Base-by-base conservation (phyloP, 2,888 invertebrate species). In the Heliconius charithonia region DNA sequence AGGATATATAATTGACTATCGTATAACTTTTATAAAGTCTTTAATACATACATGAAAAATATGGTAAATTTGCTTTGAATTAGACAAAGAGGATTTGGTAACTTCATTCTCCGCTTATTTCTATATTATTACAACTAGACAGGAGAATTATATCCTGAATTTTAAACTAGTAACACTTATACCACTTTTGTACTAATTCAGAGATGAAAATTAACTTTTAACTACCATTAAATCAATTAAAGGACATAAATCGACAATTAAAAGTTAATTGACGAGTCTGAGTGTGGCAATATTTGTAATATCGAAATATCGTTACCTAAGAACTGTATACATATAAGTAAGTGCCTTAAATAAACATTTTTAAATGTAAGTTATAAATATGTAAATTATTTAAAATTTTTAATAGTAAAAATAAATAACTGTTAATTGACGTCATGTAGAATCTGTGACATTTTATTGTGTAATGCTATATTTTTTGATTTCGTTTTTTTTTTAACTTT, bases 311-410 rank as follows among this genome's bases (percentile, higher is more conserved):
- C 66, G 78, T 78, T 78, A 78, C 78, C 78, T 74, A 78, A 74
- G 78, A 74, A 59, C 62, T 74, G 73, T 78, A 67, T 74, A 74
- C 59, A 56, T 59, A 25, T 32, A 37, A 77, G 73, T 32, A 37
- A 77, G 73, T 77, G 77, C 77, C 77, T 78, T 78, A 77, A 51
- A 72, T 29, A 12, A 29, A 72, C 56, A 32, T 76, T n/a, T 67
- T 67, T 25, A 41, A 13, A 41, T n/a, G 19, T 74, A 65, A 74
- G 63, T 73, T 74, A 69, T 78, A 78, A 67, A 74, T 74, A 78
- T 78, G 77, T 78, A 78, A 78, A 78, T 74, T 78, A 74, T 78
- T 69, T 62, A 29, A 16, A 59, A 27, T 71, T 69, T 62, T 41
- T 25, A 59, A 37, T 71, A 66, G 72, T 25, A 63, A 70, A 59